These are phyloP conservation scores for Callosobruchus maculatus DNA, from an alignment of 2,888 invertebrate species.

Conservation along the genomic window DNA sequence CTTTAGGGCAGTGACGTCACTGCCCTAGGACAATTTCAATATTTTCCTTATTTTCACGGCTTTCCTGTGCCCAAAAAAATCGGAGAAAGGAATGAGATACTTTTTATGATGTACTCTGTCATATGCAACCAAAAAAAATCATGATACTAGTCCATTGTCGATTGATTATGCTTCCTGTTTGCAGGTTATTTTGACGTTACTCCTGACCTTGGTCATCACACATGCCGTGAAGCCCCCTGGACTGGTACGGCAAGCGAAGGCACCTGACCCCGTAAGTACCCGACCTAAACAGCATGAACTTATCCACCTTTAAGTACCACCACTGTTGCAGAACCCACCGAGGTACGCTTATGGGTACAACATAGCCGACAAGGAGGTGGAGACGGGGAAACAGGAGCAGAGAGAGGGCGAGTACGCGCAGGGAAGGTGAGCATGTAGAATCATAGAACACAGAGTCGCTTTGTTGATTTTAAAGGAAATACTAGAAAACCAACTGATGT, in stretches of 20 bases:
- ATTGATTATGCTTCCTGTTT: no score
- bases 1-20: no score
- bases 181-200: not conserved
- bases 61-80: no score
- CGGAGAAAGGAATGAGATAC: no score
- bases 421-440: constrained; percentile 50
- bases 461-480: no score
- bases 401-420: constrained; percentile 48
- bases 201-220: constrained; percentile 26
- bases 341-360: constrained; percentile 55
- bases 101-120: no score
- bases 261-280: constrained; percentile 44
- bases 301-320: not conserved
- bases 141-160: no score
- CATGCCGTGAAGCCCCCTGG: constrained; percentile 44
- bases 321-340: constrained; percentile 46
- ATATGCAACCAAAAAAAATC: no score
- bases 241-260: constrained; percentile 43
- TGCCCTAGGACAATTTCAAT: no score
- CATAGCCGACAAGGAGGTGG: constrained; percentile 42
- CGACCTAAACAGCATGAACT: not conserved
- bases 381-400: constrained; percentile 50
- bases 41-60: no score
- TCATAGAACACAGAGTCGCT: no score
- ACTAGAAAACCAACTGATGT: no score